Evolutionary conservation across 1,140 invertebrate genomes (phyloP), one percentile per base, ranked within the genome.

Genomic region (Maconellicoccus hirsutus): DNA sequence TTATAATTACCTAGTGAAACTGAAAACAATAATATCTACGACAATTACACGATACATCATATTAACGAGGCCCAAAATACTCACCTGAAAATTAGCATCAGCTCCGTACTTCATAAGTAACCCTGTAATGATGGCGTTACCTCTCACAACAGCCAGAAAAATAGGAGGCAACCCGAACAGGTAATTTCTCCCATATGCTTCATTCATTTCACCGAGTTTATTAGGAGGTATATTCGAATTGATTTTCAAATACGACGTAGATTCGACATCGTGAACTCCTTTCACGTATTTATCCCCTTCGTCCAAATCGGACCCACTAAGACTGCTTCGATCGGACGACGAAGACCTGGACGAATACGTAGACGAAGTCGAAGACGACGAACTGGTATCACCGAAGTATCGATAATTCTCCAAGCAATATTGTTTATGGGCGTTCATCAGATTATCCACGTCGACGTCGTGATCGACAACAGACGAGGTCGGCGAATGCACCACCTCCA

Each of bases 31-130:
- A n/a, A n/a, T n/a, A n/a, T n/a, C n/a, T n/a, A n/a, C n/a, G n/a
- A n/a, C n/a, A n/a, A n/a, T n/a, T n/a, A n/a, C n/a, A n/a, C n/a
- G n/a, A n/a, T n/a, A n/a, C n/a, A n/a, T n/a, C n/a, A n/a, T n/a
- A n/a, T 33, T 19, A 33, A 2, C 27, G 19, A 33, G 12, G 29
- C 14, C 42, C n/a, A 52, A 1, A 27, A 6, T 0, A 73, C 77
- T 77, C 72, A 80, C 84, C 72, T 81, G 78, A 39, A 80, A 76
- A 71, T 81, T 82, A 16, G 82, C 79, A 19, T 78, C 74, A 0
- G 84, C 85, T 10, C 84, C 84, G 73, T 82, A 82, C 71, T 83
- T 81, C 16, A 85, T 79, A 7, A 86, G 79, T 1, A 85, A 75
- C n/a, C 81, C 79, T 1, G 84, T 79, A 12, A 83, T 79, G 16